These are phyloP conservation scores for Gasterosteus aculeatus DNA, from an alignment of 2,113 vertebrate species.

Conservation along the genomic window DNA sequence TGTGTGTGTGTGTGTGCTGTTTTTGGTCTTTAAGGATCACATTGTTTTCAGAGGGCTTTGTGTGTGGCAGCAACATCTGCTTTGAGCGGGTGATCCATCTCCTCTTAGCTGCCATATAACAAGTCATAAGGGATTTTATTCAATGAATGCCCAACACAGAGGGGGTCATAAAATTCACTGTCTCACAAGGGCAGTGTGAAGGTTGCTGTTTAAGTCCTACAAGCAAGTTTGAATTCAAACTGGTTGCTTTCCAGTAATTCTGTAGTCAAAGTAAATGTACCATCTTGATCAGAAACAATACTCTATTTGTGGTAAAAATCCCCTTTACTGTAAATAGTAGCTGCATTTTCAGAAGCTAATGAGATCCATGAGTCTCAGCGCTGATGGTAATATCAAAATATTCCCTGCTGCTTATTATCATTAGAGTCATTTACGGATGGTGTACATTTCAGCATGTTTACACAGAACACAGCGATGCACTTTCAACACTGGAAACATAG, in stretches of 20 bases:
- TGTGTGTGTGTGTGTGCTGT: constrained; percentile 54
- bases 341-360: constrained; percentile 34
- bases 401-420: constrained; percentile 66
- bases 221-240: constrained; percentile 36
- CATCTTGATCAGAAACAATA: constrained; percentile 1
- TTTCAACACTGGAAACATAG: constrained; percentile 67
- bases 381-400: constrained; percentile 40
- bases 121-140: constrained; percentile 79
- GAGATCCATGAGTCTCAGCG: constrained; percentile 9
- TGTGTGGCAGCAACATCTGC: constrained; percentile 75
- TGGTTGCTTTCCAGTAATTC: constrained; percentile 25
- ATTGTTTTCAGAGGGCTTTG: constrained; percentile 71
- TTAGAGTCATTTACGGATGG: constrained; percentile 59
- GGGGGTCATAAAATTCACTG: constrained; percentile 68
- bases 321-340: constrained; percentile 9
- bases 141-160: constrained; percentile 67
- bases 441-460: constrained; percentile 67
- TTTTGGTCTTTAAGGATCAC: constrained; percentile 73
- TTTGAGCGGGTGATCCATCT: constrained; percentile 77
- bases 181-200: constrained; percentile 70
- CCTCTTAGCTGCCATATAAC: constrained; percentile 79
- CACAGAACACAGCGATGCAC: constrained; percentile 54
- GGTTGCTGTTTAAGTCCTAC: constrained; percentile 56
- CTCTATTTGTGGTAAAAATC: background rate
- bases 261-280: constrained; percentile 20